Base-by-base conservation (phyloP, 2,113 vertebrate species). In the Platysteira castanea region DNA sequence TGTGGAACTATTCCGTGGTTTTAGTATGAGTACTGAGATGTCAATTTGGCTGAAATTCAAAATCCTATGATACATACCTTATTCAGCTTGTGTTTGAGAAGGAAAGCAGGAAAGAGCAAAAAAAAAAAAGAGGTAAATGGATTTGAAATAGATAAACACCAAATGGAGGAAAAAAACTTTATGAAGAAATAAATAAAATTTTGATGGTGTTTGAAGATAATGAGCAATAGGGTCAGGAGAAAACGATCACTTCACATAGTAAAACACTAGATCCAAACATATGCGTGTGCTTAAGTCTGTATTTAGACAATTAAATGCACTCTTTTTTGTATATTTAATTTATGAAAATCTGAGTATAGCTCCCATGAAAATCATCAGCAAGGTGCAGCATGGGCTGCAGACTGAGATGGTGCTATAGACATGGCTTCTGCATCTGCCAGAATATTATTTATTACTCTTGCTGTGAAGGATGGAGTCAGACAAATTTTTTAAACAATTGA, bases 391-490 rank as follows among this genome's bases (percentile, higher is more conserved):
- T 17, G 71, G 12, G 14, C 15, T 76, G 31, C 9, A 63, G 57
- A 3, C n/a, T n/a, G 52, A 47, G 54, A 9, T 2, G 7, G 9
- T 47, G 28, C 31, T 41, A 0, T 9, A 41, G 31, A 13, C 6
- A 3, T 16, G 27, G n/a, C 15, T 61, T 39, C 28, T 75, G 4
- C 37, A 53, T 41, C 52, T 82, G 27, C 46, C 67, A 10, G 16
- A 15, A 2, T 44, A n/a, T 31, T 49, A n/a, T 2, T 57, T 13
- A 10, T 6, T 8, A 21, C 7, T 61, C 7, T 73, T 74, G 19
- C 56, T 75, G 4, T 24, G 37, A 54, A 64, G 2, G 11, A 28
- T 49, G 2, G 2, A 49, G 7, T 20, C 28, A 18, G 52, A 41
- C 5, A 37, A 30, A 2, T 10, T 44, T 46, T 75, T 5, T 1